These are phyloP conservation scores for Psylliodes chrysocephalus DNA, from an alignment of 2,888 invertebrate genomes.

Conservation along the genomic window DNA sequence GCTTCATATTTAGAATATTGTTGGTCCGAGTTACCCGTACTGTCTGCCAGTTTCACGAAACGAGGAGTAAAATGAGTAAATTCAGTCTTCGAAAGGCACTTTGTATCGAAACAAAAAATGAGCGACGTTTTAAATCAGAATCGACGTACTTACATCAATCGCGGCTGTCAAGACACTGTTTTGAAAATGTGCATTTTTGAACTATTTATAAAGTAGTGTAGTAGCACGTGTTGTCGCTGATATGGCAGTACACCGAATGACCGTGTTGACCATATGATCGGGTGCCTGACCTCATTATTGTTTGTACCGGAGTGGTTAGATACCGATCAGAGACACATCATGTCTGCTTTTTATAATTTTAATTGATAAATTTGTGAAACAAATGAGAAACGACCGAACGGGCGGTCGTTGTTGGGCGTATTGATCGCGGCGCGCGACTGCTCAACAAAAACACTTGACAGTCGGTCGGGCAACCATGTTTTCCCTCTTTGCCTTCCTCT, in stretches of 20 bases:
- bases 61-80: background rate
- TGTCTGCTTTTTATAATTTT: slow-evolving; percentile 8
- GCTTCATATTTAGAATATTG: slow-evolving; percentile 29
- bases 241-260: background rate
- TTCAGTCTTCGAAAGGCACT: slow-evolving; percentile 18
- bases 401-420: slow-evolving; percentile 44
- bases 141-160: background rate
- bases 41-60: slow-evolving; percentile 1
- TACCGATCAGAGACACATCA: slow-evolving; percentile 1
- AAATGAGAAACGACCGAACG: slow-evolving; percentile 12
- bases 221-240: slow-evolving; percentile 14
- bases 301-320: background rate
- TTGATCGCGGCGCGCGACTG: slow-evolving; percentile 44
- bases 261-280: slow-evolving; percentile 39
- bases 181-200: background rate
- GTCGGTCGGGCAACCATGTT: slow-evolving; percentile 38
- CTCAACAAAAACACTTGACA: slow-evolving; percentile 38
- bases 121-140: background rate
- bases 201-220: slow-evolving; percentile 14
- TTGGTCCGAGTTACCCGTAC: slow-evolving; percentile 5
- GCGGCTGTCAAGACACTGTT: slow-evolving; percentile 4
- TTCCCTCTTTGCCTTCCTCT: slow-evolving; percentile 41
- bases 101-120: background rate
- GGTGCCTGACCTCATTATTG: slow-evolving; percentile 9
- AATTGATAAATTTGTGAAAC: slow-evolving; percentile 1